Evolutionary conservation across 2,797 vertebrate genomes (phyloP), one percentile per base, ranked within the genome.

Genomic region (Danionella dracula): DNA sequence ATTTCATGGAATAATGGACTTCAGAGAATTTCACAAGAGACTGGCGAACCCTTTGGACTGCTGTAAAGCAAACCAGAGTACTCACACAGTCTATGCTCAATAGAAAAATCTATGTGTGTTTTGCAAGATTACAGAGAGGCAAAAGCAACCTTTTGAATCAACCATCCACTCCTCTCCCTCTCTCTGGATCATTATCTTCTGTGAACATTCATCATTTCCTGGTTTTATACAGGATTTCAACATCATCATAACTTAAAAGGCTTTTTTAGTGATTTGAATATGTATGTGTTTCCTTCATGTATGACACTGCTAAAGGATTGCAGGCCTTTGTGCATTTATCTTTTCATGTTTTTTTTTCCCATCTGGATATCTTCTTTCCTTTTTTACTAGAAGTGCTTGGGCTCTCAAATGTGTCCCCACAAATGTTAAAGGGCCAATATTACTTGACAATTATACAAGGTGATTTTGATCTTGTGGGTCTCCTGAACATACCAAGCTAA

Each of bases 141-240:
- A 65, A 29, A 65, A 37, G 40, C 31, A 65, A 65, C 50, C 62
- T 57, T 55, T 65, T 65, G 32, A 65, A 55, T 54, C 57, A 66
- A 49, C 58, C 31, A 42, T 19, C 31, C 15, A 12, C 35, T 44
- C 27, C 45, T 42, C 56, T 66, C 49, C 4, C 62, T 54, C 59
- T 66, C 57, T 46, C 51, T 56, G 46, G 68, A 69, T 70, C 51
- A 70, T 74, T 74, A 74, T 67, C 62, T 53, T 41, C 42, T 51
- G 54, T 62, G 58, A 69, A 70, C 46, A 67, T 70, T 66, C 53
- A 67, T 70, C 62, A 70, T 42, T 59, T 62, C 53, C 53, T 58
- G 49, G 57, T 64, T 56, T 70, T 61, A 66, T 70, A 56, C 42
- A 50, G 50, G 55, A 74, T 53, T 67, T 64, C 57, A 62, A 55